Percentiles rank a stretch among this genome's conserved stretches.
Evolutionary conservation across 2,797 vertebrate species (phyloP).

Genomic region (Intellagama lesueurii): DNA sequence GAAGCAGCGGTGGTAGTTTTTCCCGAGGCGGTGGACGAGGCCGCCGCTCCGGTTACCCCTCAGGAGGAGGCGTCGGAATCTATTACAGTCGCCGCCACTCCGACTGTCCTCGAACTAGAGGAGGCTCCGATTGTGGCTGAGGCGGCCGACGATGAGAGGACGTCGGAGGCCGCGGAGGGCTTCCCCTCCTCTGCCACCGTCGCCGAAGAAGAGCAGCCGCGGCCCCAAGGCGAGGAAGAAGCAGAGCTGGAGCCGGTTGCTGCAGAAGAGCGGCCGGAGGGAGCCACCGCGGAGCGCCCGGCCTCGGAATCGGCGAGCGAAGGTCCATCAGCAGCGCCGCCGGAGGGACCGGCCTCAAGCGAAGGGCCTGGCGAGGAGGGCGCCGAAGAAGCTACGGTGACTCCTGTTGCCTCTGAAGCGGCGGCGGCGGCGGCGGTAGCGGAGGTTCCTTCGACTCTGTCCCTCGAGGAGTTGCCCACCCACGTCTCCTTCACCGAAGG

Average conservation of each 20-base stretch:
- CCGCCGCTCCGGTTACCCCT: neutral
- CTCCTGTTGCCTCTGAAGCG: too few relatives aligned
- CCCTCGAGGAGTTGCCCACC: neutral
- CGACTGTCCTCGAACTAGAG: too few relatives aligned
- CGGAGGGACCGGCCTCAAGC: neutral
- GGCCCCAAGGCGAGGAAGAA: neutral
- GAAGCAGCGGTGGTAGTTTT: neutral
- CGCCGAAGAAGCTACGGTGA: too few relatives aligned
- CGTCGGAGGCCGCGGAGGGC: fast-evolving
- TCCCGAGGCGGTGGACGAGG: neutral
- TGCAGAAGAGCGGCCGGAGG: neutral
- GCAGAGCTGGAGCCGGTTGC: neutral
- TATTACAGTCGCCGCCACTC: too few relatives aligned
- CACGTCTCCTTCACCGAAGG: neutral
- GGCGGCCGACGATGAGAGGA: neutral
- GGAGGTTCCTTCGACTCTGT: neutral
- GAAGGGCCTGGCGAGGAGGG: neutral
- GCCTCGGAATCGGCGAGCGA: too few relatives aligned
- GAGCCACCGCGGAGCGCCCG: neutral
- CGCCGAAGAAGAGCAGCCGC: neutral
- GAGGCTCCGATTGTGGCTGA: neutral
- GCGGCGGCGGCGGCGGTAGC: neutral
- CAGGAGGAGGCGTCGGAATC: too few relatives aligned
- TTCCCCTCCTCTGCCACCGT: fast-evolving
- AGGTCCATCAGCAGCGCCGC: fast-evolving